These are phyloP conservation scores for Leucophenga varia DNA, from an alignment of 1,140 invertebrate genomes.

Conservation along the genomic window DNA sequence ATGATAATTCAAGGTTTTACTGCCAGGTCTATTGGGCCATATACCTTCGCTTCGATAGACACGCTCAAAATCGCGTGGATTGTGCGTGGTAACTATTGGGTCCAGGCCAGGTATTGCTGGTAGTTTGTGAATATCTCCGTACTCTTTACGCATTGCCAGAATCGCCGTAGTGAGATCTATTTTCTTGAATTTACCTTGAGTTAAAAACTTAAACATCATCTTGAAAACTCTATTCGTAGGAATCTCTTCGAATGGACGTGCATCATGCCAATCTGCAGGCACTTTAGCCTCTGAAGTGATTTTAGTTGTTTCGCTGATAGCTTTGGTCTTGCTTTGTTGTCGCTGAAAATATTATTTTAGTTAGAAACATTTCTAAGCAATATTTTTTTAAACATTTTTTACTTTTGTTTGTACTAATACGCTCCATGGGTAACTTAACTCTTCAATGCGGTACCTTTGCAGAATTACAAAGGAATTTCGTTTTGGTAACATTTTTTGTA, in stretches of 20 bases:
- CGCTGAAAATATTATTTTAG: too few relatives aligned
- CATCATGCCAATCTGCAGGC: constrained; percentile 27
- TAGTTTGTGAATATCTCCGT: constrained; percentile 23
- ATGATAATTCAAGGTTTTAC: constrained; percentile 20
- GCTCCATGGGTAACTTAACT: too few relatives aligned
- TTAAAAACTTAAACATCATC: constrained; percentile 17
- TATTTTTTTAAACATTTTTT: too few relatives aligned
- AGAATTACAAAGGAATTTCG: too few relatives aligned
- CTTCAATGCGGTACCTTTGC: too few relatives aligned
- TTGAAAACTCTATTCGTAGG: constrained; percentile 15
- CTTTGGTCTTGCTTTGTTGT: too few relatives aligned
- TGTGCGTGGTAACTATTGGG: constrained; percentile 21
- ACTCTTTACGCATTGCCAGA: constrained; percentile 13
- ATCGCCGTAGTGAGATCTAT: constrained; percentile 15
- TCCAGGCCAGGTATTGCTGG: constrained; percentile 9
- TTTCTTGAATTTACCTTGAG: constrained; percentile 28
- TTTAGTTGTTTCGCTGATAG: too few relatives aligned
- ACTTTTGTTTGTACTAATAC: too few relatives aligned
- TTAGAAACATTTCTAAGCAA: too few relatives aligned
- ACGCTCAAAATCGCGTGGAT: constrained; percentile 34
- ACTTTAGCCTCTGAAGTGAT: too few relatives aligned
- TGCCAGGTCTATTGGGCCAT: constrained; percentile 36
- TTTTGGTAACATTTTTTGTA: too few relatives aligned
- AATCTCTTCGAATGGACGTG: constrained; percentile 27
- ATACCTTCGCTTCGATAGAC: constrained; percentile 31